Conservation (phyloP, 1,140 invertebrate genomes). For the Trichoplusia ni region DNA sequence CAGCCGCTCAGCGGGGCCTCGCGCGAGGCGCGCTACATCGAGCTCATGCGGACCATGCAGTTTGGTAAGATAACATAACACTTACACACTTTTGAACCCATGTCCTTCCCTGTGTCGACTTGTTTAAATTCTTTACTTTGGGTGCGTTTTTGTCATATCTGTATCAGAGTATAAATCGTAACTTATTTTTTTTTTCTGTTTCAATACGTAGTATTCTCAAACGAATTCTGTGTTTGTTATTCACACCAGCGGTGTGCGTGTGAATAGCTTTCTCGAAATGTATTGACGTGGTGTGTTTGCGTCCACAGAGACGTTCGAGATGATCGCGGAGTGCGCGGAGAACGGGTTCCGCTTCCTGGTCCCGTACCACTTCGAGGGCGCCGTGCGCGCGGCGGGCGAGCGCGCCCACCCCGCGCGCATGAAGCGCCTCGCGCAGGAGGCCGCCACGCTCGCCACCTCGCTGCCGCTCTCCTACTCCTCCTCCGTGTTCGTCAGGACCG, state of each 20-base stretch:
- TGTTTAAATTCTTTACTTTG: too few relatives aligned
- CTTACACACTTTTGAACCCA: background rate
- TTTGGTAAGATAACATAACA: constrained; percentile 85
- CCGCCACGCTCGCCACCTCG: constrained; percentile 96
- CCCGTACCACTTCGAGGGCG: constrained; percentile 95
- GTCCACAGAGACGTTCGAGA: constrained; percentile 91
- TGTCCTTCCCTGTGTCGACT: too few relatives aligned
- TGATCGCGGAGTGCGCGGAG: constrained; percentile 89
- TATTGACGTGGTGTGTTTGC: too few relatives aligned
- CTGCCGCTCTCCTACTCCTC: constrained; percentile 96
- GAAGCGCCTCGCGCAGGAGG: constrained; percentile 96
- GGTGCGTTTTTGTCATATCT: too few relatives aligned
- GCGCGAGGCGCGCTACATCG: constrained; percentile 86
- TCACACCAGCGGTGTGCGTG: too few relatives aligned
- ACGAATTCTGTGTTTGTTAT: too few relatives aligned
- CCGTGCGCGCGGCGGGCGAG: constrained; percentile 92
- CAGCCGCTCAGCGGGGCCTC: constrained; percentile 59
- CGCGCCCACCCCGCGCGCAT: constrained; percentile 92
- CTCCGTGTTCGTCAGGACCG: constrained; percentile 97
- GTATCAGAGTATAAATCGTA: too few relatives aligned
- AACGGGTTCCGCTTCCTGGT: constrained; percentile 92
- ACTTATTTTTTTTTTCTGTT: too few relatives aligned
- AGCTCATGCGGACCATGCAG: constrained; percentile 93
- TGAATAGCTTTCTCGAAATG: too few relatives aligned
- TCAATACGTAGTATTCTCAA: too few relatives aligned